These are phyloP conservation scores for Calosoma granatense DNA, from an alignment of 1,140 invertebrate species.

Conservation along the genomic window DNA sequence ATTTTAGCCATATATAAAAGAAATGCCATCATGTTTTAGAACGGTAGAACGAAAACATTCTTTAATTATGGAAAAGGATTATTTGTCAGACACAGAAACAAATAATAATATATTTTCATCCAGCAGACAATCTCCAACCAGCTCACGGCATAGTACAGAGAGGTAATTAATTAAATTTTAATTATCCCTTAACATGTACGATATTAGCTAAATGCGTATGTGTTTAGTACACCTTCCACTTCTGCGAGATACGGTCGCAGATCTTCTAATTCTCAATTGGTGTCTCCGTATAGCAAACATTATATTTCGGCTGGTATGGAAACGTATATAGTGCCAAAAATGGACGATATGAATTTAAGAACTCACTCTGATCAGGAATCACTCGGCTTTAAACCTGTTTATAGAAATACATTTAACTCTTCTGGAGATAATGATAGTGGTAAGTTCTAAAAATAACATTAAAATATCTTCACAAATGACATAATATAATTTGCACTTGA, in stretches of 20 bases:
- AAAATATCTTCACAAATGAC: no score
- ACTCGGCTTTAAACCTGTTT: not conserved
- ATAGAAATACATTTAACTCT: no score
- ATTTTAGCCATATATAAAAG: no score
- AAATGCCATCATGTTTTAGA: no score
- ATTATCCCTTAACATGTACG: not conserved
- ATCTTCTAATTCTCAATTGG: not conserved
- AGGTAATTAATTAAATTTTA: not conserved
- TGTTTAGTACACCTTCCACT: not conserved
- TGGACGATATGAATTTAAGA: not conserved
- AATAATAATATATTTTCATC: not conserved
- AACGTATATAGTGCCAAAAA: not conserved
- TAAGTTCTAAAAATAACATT: no score
- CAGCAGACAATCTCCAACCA: no score
- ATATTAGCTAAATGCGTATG: no score
- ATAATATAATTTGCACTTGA: no score
- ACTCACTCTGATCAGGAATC: no score
- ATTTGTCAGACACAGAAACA: not conserved
- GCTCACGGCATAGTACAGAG: not conserved
- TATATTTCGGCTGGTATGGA: not conserved
- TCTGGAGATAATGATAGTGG: no score
- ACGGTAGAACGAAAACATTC: not conserved
- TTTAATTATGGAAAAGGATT: not conserved
- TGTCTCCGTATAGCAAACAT: not conserved
- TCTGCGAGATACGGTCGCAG: not conserved